Evolutionary conservation across 2,888 invertebrate genomes (phyloP), one percentile per base, ranked within the genome.

Genomic region (Synergus itoensis): DNA sequence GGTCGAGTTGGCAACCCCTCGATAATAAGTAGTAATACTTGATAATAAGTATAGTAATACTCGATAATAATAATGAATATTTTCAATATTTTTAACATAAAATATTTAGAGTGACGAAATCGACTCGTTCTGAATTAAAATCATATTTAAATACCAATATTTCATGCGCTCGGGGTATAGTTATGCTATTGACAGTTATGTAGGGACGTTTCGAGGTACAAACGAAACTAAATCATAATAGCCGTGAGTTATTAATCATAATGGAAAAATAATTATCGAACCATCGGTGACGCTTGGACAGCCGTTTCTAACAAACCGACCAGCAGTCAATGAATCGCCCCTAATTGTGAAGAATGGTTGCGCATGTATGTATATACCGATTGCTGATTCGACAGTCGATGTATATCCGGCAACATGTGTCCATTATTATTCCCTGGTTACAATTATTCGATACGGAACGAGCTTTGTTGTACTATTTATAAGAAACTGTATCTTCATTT

Each of bases 311-410:
- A 81, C 63, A 75, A 64, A 63, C 36, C 69, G 57, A 43, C 40
- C 41, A 67, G 53, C 67, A 45, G 62, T 62, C 53, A 64, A 63
- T 85, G 88, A 88, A 88, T 88, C 86, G 86, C 76, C 84, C 82
- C 87, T 88, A 88, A 88, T 88, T 88, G 87, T 87, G 88, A 88
- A 86, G 86, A 88, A 88, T 88, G 87, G 83, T 86, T 80, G 82
- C 79, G 80, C 48, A n/a, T 78, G 78, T 83, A 18, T 78, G 78
- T 83, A 76, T 83, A 53, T 77, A 82, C 77, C 83, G 83, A 86
- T 86, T 85, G 83, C 79, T 84, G 86, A 86, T 87, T 87, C 87
- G 87, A 87, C 86, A 81, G 84, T 82, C 82, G 83, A 83, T 83
- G 79, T 80, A 77, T 75, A 57, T 73, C 57, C 76, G 79, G 53